Conservation (phyloP, 2,888 invertebrate genomes). For the Ischnus inquisitorius region DNA sequence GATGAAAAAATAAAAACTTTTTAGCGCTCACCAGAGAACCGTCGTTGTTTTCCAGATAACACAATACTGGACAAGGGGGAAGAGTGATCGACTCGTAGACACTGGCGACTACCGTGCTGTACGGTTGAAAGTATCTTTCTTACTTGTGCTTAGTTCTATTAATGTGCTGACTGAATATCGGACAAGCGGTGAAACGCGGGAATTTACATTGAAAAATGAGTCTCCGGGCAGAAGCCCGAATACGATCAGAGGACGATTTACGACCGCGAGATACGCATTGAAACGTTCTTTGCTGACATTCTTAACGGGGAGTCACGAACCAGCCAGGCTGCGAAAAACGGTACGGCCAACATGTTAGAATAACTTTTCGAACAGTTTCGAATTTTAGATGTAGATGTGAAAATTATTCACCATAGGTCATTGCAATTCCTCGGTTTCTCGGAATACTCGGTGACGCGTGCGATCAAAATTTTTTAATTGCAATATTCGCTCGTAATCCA, state of each 20-base stretch:
- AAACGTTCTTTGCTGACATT: constrained; percentile 92
- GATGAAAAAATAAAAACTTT: background rate
- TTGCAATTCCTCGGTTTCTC: constrained; percentile 89
- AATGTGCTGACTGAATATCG: constrained; percentile 97
- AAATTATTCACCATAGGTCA: constrained; percentile 86
- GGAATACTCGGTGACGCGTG: constrained; percentile 91
- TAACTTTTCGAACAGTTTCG: constrained; percentile 38
- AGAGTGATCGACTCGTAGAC: constrained; percentile 97
- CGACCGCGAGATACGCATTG: constrained; percentile 87
- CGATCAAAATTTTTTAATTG: constrained; percentile 97
- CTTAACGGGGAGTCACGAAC: constrained; percentile 92
- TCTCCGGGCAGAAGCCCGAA: constrained; percentile 95
- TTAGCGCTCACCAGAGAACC: constrained; percentile 80
- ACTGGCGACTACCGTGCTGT: constrained; percentile 95
- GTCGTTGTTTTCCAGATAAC: constrained; percentile 89
- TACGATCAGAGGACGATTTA: constrained; percentile 89
- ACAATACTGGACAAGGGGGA: constrained; percentile 95
- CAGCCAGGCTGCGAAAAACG: constrained; percentile 91
- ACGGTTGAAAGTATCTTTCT: constrained; percentile 96
- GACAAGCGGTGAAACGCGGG: constrained; percentile 94
- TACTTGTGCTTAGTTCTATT: constrained; percentile 98
- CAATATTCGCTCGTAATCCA: constrained; percentile 96
- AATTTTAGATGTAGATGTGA: too few species aligned
- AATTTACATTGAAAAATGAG: constrained; percentile 98
- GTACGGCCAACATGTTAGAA: too few species aligned